Percentiles rank a stretch among this genome's conserved stretches.
These are phyloP conservation scores for Sebastiscus tertius DNA, from an alignment of 2,797 vertebrate species.

Conservation along the genomic window DNA sequence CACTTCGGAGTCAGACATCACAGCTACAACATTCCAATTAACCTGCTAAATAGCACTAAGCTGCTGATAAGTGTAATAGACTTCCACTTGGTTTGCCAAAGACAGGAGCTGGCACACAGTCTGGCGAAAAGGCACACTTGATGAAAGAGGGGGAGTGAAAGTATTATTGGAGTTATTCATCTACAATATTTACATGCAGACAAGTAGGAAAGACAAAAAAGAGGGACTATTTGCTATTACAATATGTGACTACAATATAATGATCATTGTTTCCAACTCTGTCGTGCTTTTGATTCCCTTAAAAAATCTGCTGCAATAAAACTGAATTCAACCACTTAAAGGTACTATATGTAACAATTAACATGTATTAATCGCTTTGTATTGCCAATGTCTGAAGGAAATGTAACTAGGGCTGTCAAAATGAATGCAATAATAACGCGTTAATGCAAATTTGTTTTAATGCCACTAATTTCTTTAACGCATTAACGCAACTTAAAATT, in stretches of 20 bases:
- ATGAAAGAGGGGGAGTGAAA: constrained; percentile 56
- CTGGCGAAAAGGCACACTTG: constrained; percentile 23
- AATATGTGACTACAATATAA: too few species aligned
- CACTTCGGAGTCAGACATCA: constrained; percentile 67
- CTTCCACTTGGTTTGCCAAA: constrained; percentile 74
- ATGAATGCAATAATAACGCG: too few species aligned
- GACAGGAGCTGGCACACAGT: constrained; percentile 65
- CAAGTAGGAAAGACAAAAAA: not conserved
- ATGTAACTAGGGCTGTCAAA: too few species aligned
- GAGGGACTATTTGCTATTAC: not conserved
- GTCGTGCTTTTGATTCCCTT: not conserved
- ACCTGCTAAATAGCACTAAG: constrained; percentile 80
- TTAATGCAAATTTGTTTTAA: too few species aligned
- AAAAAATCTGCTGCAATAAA: not conserved
- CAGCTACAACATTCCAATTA: constrained; percentile 76
- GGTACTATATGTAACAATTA: too few species aligned
- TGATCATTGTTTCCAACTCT: not conserved
- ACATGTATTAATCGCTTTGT: too few species aligned
- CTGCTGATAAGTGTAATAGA: constrained; percentile 78
- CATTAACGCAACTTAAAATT: too few species aligned
- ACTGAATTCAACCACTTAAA: not conserved
- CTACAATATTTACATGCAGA: constrained; percentile 27
- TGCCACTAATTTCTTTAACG: too few species aligned
- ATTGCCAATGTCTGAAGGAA: too few species aligned
- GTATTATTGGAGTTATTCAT: constrained; percentile 45